Evolutionary conservation across 2,888 invertebrate species (phyloP).

Genomic region (Tachina grossa): DNA sequence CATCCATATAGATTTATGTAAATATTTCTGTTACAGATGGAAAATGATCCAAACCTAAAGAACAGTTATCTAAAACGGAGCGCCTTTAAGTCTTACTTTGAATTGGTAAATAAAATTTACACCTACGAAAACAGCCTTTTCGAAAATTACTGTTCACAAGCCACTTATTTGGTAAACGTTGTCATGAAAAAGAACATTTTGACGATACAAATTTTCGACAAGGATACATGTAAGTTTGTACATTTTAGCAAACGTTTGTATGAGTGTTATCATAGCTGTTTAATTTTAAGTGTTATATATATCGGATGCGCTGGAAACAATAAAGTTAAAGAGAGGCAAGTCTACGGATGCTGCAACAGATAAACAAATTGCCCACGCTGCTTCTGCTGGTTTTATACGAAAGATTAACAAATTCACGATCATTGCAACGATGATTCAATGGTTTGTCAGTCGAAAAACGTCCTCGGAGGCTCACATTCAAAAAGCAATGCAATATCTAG

Average conservation of each 20-base stretch:
- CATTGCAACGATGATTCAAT: conserved; percentile 80
- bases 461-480: conserved; percentile 75
- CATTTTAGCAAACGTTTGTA: neutral
- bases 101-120: conserved; percentile 89
- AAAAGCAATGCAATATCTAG: conserved; percentile 76
- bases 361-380: conserved; percentile 41
- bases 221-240: conserved; percentile 74
- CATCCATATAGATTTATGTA: neutral
- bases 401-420: conserved; percentile 80
- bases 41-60: conserved; percentile 83
- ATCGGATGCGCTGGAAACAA: conserved; percentile 75
- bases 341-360: conserved; percentile 32
- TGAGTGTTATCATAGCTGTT: neutral
- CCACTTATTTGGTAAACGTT: conserved; percentile 86
- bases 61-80: conserved; percentile 89
- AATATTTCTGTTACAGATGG: conserved; percentile 73
- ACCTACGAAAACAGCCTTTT: conserved; percentile 89
- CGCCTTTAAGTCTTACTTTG: conserved; percentile 91
- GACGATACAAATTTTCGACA: conserved; percentile 84
- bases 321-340: conserved; percentile 68
- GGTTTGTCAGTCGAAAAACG: conserved; percentile 79
- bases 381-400: conserved; percentile 75
- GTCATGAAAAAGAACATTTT: conserved; percentile 88
- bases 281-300: conserved; percentile 75
- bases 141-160: conserved; percentile 87